Conservation (phyloP, 2,113 vertebrate species). For the Gadus chalcogrammus region DNA sequence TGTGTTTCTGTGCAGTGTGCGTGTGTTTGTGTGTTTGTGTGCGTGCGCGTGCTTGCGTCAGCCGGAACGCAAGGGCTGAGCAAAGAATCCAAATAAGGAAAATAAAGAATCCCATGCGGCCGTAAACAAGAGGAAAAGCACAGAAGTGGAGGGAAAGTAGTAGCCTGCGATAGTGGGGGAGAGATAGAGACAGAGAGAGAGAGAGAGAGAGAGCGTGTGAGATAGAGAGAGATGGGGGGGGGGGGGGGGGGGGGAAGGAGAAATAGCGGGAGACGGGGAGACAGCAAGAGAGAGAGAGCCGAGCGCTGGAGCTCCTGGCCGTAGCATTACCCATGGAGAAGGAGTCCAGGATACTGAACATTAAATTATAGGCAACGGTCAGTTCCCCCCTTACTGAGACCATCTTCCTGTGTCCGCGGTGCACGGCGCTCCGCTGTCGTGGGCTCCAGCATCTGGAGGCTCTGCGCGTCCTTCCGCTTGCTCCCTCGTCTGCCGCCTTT, state of each 20-base stretch:
- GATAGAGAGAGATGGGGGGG: slow-evolving; percentile 43
- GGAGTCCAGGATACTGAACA: slow-evolving; percentile 85
- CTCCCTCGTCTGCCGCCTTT: slow-evolving; percentile 41
- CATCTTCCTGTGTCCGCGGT: slow-evolving; percentile 77
- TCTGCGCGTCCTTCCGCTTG: slow-evolving; percentile 56
- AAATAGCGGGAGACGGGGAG: background rate
- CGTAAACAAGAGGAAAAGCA: background rate
- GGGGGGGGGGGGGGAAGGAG: too few species aligned
- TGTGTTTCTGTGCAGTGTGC: slow-evolving; percentile 24
- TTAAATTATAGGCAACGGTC: slow-evolving; percentile 86
- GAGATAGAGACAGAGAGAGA: slow-evolving; percentile 31
- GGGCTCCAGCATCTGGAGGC: slow-evolving; percentile 76
- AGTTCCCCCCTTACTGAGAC: slow-evolving; percentile 86
- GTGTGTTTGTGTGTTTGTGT: too few species aligned
- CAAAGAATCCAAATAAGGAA: background rate
- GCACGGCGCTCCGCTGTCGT: slow-evolving; percentile 73
- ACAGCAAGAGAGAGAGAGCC: slow-evolving; percentile 45
- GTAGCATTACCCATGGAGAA: slow-evolving; percentile 86
- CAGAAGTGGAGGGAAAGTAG: slow-evolving; percentile 2
- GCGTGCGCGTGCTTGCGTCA: too few species aligned
- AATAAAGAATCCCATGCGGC: slow-evolving; percentile 4
- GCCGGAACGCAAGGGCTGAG: too few species aligned
- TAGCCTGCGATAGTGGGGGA: background rate
- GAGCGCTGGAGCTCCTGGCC: slow-evolving; percentile 59
- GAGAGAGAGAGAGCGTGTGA: slow-evolving; percentile 38